phyloP scores from a whole-genome alignment of 1,140 invertebrate genomes.

The Brachionus asplanchnoidis region DNA sequence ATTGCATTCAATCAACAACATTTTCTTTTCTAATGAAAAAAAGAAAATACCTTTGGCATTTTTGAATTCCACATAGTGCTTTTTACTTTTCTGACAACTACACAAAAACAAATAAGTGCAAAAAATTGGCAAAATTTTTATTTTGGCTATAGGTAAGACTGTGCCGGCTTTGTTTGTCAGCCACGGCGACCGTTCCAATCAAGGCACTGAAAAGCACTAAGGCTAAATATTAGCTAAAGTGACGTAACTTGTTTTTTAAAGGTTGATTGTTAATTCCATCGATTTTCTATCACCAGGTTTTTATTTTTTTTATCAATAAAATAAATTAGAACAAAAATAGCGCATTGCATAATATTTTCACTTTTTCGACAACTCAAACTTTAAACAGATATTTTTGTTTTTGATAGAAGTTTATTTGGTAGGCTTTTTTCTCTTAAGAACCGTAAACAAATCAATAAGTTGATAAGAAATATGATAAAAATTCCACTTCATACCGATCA shows the following conservation, averaged over 20 bases:
- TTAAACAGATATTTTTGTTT: background rate
- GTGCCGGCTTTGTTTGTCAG: background rate
- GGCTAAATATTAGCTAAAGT: background rate
- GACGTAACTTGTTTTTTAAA: background rate
- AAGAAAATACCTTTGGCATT: background rate
- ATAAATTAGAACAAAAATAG: background rate
- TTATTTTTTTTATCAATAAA: background rate
- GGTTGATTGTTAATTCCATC: background rate
- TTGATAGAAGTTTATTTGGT: background rate
- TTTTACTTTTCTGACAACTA: background rate
- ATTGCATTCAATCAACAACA: background rate
- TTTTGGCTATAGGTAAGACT: background rate
- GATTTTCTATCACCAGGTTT: background rate
- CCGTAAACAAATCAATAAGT: background rate
- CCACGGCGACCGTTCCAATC: background rate
- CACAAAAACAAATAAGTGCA: background rate
- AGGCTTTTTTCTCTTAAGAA: background rate
- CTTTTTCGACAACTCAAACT: background rate
- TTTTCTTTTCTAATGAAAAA: background rate
- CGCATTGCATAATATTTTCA: background rate
- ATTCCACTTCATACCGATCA: background rate
- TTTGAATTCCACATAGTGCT: background rate
- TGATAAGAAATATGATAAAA: background rate
- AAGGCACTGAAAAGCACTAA: background rate
- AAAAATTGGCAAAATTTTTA: no score